phyloP scores from a whole-genome alignment of 2,797 vertebrate genomes.

The Rhyacichthys aspro region DNA sequence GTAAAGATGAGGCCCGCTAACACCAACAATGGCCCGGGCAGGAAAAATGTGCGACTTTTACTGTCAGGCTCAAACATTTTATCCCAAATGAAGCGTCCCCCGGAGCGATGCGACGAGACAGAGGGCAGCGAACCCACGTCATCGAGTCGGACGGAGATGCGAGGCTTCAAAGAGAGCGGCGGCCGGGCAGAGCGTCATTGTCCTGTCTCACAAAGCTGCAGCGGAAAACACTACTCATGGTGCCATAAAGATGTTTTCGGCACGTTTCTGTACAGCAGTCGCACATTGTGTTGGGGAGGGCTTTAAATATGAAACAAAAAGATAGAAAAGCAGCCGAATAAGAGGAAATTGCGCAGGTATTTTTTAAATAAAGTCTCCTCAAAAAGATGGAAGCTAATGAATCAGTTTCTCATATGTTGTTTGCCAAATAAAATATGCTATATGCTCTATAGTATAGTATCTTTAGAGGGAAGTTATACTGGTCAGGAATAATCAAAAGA shows the following conservation, averaged over 20 bases:
- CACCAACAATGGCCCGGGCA: slow-evolving; percentile 64
- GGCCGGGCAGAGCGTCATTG: slow-evolving; percentile 52
- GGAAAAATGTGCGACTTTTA: slow-evolving; percentile 62
- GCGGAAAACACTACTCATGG: slow-evolving; percentile 57
- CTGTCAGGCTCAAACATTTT: slow-evolving; percentile 45
- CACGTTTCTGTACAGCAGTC: slow-evolving; percentile 21
- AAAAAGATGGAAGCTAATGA: too few relatives aligned
- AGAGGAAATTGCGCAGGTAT: too few relatives aligned
- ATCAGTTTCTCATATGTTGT: too few relatives aligned
- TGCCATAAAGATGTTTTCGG: slow-evolving; percentile 65
- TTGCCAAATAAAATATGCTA: too few relatives aligned
- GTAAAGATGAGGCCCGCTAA: slow-evolving; percentile 49
- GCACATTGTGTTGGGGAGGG: slow-evolving; percentile 1
- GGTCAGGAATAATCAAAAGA: too few relatives aligned
- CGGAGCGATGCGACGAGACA: slow-evolving; percentile 39
- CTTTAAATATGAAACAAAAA: neutral
- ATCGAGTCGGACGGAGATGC: slow-evolving; percentile 53
- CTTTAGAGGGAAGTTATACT: too few relatives aligned
- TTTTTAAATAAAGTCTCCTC: too few relatives aligned
- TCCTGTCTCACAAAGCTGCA: slow-evolving; percentile 33
- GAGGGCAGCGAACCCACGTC: slow-evolving; percentile 64
- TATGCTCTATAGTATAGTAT: too few relatives aligned
- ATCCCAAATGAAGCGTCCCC: slow-evolving; percentile 26
- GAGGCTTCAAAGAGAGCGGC: slow-evolving; percentile 60
- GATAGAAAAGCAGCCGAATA: too few relatives aligned